A percentile compares a stretch with the other conserved stretches of the same genome.
These are phyloP conservation scores for Chloroceryle aenea DNA, from an alignment of 2,113 vertebrate species.

Conservation along the genomic window DNA sequence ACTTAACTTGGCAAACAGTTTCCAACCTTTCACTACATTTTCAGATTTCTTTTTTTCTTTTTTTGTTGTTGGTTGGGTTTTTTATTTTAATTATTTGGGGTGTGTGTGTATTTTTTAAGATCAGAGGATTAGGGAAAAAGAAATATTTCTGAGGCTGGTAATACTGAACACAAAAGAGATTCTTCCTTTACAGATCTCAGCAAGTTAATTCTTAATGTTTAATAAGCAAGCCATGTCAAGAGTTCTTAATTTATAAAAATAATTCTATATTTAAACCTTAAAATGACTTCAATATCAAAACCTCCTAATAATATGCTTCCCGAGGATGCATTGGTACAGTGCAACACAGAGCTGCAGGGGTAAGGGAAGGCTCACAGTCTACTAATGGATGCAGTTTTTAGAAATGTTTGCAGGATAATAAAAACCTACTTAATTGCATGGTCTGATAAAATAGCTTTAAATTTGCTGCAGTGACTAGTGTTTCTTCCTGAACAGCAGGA, in stretches of 20 bases:
- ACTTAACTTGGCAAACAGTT: constrained; percentile 14
- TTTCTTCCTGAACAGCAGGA: not conserved
- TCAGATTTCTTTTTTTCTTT: not conserved
- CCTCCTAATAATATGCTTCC: constrained; percentile 18
- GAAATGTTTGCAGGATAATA: constrained; percentile 20
- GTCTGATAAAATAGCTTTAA: not conserved
- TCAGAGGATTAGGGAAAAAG: not conserved
- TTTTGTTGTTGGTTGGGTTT: not conserved
- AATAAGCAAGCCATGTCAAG: not conserved
- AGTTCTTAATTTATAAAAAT: not conserved
- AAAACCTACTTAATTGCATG: not conserved
- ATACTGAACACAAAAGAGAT: not conserved
- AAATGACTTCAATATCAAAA: not conserved
- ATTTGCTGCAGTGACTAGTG: constrained; percentile 1
- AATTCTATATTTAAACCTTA: constrained; percentile 10
- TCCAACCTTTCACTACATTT: constrained; percentile 29
- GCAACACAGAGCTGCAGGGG: not conserved
- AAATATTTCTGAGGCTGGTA: not conserved
- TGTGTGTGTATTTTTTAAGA: not conserved
- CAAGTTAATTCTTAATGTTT: not conserved
- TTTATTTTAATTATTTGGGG: no score
- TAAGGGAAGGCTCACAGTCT: not conserved
- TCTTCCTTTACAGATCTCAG: not conserved
- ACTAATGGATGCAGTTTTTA: not conserved
- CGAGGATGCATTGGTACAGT: not conserved